Evolutionary conservation across 1,140 invertebrate species (phyloP).

Genomic region (Phymastichus coffea): DNA sequence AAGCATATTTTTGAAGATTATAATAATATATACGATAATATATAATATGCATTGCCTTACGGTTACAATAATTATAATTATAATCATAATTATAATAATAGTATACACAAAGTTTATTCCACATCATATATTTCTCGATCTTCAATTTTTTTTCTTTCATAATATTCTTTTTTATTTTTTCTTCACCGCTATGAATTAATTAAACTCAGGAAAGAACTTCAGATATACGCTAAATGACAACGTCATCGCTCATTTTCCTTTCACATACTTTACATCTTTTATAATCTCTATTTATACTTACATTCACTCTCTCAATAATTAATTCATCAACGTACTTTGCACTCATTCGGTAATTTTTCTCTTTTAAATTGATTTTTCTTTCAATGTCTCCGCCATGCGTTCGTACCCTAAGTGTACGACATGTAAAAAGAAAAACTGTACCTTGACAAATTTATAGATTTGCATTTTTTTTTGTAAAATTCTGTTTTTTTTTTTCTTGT

Average conservation of each 20-base stretch:
- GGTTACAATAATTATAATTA: slow-evolving; percentile 14
- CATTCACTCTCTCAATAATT: too few relatives aligned
- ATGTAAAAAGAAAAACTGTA: slow-evolving; percentile 6
- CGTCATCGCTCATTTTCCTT: not conserved
- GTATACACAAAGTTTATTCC: slow-evolving; percentile 41
- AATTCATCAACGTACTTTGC: not conserved
- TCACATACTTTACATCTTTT: slow-evolving; percentile 1
- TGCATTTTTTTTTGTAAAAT: not conserved
- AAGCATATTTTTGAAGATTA: slow-evolving; percentile 42
- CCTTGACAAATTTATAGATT: too few relatives aligned
- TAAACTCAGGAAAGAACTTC: slow-evolving; percentile 6
- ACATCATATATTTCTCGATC: slow-evolving; percentile 4
- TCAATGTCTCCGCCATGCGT: not conserved
- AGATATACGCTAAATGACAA: slow-evolving; percentile 6
- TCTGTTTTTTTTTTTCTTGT: not conserved
- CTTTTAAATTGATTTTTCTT: not conserved
- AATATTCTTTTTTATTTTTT: not conserved
- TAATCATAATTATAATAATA: slow-evolving; percentile 35
- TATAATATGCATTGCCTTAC: slow-evolving; percentile 39
- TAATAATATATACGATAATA: slow-evolving; percentile 38
- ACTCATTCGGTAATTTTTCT: not conserved
- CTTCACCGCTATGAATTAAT: not conserved
- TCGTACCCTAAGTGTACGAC: not conserved
- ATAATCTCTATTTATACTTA: too few relatives aligned
- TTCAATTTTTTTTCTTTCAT: not conserved